phyloP scores from a whole-genome alignment of 2,797 vertebrate genomes.

The Mus minutoides region DNA sequence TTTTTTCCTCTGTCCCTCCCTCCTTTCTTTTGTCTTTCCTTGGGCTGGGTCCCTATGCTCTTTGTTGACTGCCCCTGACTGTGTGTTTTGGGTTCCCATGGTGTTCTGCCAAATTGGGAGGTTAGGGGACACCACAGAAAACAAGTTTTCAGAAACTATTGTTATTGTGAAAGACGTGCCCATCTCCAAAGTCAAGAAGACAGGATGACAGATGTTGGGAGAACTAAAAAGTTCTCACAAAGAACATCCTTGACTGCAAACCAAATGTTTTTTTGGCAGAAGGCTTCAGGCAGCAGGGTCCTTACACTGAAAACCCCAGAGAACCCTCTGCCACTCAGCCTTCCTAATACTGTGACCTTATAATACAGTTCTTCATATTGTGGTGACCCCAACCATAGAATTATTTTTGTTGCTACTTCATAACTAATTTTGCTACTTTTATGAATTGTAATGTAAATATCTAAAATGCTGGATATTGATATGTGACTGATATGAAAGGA shows the following conservation, averaged over 20 bases:
- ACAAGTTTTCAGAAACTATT: background rate
- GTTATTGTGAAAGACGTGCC: background rate
- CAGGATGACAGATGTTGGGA: background rate
- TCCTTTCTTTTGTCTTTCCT: background rate
- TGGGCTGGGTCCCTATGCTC: background rate
- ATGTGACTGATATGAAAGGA: background rate
- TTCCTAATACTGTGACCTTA: background rate
- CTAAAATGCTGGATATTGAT: background rate
- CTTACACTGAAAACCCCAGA: background rate
- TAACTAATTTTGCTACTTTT: background rate
- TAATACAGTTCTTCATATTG: background rate
- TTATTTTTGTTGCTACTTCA: background rate
- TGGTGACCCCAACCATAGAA: background rate
- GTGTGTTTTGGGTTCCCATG: background rate
- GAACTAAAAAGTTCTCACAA: background rate
- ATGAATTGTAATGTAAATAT: too few relatives aligned
- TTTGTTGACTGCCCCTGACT: background rate
- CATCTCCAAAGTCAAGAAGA: background rate
- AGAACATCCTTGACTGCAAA: background rate
- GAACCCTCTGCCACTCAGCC: background rate
- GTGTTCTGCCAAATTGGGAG: background rate
- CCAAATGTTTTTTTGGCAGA: background rate
- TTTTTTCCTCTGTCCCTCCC: background rate
- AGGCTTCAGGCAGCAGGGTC: background rate
- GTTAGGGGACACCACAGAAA: background rate